A percentile compares a stretch with the other conserved stretches of the same genome.
These are phyloP conservation scores for Drosophila simulans DNA, from an alignment of 1,140 invertebrate genomes.

Conservation along the genomic window DNA sequence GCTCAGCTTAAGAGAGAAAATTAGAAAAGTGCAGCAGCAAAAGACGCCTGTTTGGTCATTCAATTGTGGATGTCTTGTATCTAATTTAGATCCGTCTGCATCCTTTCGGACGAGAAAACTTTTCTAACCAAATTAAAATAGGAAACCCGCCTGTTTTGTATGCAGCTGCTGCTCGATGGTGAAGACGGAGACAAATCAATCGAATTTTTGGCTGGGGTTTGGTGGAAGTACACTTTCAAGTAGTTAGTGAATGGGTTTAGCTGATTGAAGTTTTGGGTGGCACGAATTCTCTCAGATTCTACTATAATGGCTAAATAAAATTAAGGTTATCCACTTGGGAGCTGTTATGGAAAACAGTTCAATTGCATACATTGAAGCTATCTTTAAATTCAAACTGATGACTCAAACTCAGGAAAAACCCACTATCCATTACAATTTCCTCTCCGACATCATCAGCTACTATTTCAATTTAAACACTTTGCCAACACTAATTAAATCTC, in stretches of 20 bases:
- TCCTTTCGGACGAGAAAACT: slow-evolving; percentile 34
- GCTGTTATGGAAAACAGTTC: too few relatives aligned
- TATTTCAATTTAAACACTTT: slow-evolving; percentile 59
- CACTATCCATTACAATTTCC: slow-evolving; percentile 2
- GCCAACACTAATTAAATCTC: slow-evolving; percentile 70
- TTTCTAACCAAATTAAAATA: slow-evolving; percentile 75
- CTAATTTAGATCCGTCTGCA: slow-evolving; percentile 67
- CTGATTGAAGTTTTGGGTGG: slow-evolving; percentile 11
- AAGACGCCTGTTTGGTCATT: slow-evolving; percentile 57
- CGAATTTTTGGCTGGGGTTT: slow-evolving; percentile 14
- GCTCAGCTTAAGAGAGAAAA: slow-evolving; percentile 53
- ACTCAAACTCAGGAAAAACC: too few relatives aligned
- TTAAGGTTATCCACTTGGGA: too few relatives aligned
- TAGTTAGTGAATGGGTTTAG: slow-evolving; percentile 24
- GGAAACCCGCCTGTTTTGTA: slow-evolving; percentile 44
- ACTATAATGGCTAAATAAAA: not conserved
- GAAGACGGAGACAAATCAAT: slow-evolving; percentile 44
- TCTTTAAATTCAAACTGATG: too few relatives aligned
- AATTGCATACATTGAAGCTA: too few relatives aligned
- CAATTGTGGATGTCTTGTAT: slow-evolving; percentile 62
- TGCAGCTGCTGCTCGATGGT: slow-evolving; percentile 55
- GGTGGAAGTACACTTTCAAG: slow-evolving; percentile 13
- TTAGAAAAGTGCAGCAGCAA: slow-evolving; percentile 57
- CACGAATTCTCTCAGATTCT: not conserved
- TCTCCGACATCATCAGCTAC: slow-evolving; percentile 19